Evolutionary conservation across 2,888 invertebrate genomes (phyloP).

Genomic region (Pyrrhia umbra): DNA sequence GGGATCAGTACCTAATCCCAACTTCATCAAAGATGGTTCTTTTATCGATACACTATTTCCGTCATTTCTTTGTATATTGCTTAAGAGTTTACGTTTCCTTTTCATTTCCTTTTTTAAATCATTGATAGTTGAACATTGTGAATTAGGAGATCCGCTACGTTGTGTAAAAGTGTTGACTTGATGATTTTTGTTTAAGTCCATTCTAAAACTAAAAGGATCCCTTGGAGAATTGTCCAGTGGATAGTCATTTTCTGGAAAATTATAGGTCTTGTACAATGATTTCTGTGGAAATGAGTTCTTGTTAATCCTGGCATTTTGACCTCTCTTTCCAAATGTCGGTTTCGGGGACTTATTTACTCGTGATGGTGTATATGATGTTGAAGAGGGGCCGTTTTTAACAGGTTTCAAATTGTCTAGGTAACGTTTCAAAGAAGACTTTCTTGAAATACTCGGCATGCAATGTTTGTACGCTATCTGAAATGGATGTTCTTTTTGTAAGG

Average conservation of each 20-base stretch:
- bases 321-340: conserved; percentile 23
- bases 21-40: conserved; percentile 12
- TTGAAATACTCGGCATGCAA: conserved; percentile 65
- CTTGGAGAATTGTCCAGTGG: conserved; percentile 53
- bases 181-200: conserved; percentile 26
- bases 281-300: conserved; percentile 21
- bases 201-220: conserved; percentile 34
- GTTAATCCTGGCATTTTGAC: conserved; percentile 20
- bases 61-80: conserved; percentile 24
- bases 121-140: conserved; percentile 38
- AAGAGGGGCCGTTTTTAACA: conserved; percentile 9
- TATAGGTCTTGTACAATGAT: conserved; percentile 59
- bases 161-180: background rate
- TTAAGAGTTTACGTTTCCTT: conserved; percentile 60
- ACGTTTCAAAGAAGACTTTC: conserved; percentile 47
- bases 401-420: conserved; percentile 43
- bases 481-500: conserved; percentile 19
- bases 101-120: conserved; percentile 64
- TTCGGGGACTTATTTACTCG: conserved; percentile 20
- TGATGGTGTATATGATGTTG: conserved; percentile 1
- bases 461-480: conserved; percentile 69
- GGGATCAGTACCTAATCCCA: conserved; percentile 23
- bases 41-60: conserved; percentile 27
- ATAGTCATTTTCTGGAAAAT: conserved; percentile 76
- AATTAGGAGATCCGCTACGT: background rate